Conservation (phyloP, 2,797 vertebrate species). For the Syndactyla subalaris region DNA sequence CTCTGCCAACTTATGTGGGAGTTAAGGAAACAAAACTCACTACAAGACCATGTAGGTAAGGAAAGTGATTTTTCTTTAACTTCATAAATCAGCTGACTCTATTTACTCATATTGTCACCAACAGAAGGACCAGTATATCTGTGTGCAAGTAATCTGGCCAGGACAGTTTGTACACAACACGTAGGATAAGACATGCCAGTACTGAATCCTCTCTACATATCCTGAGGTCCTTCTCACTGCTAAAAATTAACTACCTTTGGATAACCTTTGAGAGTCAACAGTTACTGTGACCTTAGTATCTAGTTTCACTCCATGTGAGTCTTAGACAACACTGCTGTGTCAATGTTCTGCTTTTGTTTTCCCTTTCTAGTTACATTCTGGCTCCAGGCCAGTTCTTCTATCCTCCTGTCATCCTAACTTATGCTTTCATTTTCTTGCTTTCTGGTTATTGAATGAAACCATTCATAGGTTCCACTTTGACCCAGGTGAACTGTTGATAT, state of each 20-base stretch:
- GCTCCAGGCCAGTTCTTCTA: background rate
- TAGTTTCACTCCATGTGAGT: background rate
- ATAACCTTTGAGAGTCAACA: background rate
- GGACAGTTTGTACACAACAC: background rate
- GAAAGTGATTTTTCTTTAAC: background rate
- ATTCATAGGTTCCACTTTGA: background rate
- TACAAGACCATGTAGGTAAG: background rate
- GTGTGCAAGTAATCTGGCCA: background rate
- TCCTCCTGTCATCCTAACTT: background rate
- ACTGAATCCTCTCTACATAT: background rate
- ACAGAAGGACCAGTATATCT: background rate
- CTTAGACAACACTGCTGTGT: background rate
- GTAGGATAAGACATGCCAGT: background rate
- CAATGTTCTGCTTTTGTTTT: conserved; percentile 19
- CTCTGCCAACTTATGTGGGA: background rate
- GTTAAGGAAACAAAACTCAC: background rate
- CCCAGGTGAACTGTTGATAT: background rate
- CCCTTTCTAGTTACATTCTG: background rate
- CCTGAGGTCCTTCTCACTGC: background rate
- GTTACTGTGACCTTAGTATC: background rate
- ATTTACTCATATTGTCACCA: background rate
- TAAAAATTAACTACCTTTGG: background rate
- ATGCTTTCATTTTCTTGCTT: background rate
- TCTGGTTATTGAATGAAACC: background rate
- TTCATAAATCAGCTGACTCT: background rate